These are phyloP conservation scores for Boloria euphrosyne DNA, from an alignment of 2,888 invertebrate genomes.

Conservation along the genomic window DNA sequence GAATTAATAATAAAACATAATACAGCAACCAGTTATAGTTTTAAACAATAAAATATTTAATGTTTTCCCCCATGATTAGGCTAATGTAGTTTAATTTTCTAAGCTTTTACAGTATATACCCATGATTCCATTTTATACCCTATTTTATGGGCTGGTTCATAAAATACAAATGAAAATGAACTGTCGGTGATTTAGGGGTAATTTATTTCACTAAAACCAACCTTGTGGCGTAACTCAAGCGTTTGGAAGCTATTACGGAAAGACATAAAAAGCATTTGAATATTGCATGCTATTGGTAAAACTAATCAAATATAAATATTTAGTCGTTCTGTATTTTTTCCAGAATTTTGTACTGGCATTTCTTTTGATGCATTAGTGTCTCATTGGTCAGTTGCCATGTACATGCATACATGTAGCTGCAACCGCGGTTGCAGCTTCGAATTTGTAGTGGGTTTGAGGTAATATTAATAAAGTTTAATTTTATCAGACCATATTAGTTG, in stretches of 20 bases:
- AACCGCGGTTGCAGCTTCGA: too few species aligned
- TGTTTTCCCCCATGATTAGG: neutral
- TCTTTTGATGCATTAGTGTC: too few species aligned
- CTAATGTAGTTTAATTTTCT: conserved; percentile 14
- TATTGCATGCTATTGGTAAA: neutral
- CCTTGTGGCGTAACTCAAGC: conserved; percentile 21
- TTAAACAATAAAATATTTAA: too few species aligned
- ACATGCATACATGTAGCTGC: too few species aligned
- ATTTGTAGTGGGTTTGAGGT: too few species aligned
- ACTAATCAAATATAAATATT: neutral
- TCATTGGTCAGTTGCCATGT: too few species aligned
- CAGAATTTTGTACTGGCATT: too few species aligned
- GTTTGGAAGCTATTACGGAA: conserved; percentile 15
- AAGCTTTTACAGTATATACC: conserved; percentile 5
- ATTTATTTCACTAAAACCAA: conserved; percentile 26
- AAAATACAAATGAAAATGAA: conserved; percentile 29
- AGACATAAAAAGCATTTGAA: conserved; percentile 18
- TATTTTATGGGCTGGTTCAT: conserved; percentile 21
- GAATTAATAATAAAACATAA: too few species aligned
- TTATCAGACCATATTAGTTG: too few species aligned
- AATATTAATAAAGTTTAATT: too few species aligned
- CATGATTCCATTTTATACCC: conserved; percentile 20
- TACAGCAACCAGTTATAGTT: too few species aligned
- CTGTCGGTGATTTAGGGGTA: conserved; percentile 20
- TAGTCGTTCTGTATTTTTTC: too few species aligned